Base-by-base conservation (phyloP, 1,140 invertebrate genomes). In the Ganaspis sp. region DNA sequence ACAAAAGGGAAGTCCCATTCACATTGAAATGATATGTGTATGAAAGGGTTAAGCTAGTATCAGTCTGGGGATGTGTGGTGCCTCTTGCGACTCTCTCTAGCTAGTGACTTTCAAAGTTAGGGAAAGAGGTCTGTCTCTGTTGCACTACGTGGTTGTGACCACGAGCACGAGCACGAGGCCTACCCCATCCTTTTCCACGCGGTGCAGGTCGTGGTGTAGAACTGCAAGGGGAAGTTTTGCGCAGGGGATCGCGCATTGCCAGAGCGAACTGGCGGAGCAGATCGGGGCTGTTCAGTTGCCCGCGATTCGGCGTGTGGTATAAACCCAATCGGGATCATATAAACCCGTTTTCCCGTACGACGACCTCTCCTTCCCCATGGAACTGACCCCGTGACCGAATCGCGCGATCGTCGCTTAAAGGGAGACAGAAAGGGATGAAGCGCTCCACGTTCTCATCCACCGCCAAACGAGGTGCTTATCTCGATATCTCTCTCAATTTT, bases 261-360 rank as follows among this genome's bases (percentile, higher is more conserved):
- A 80, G 81, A 80, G 78, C 58, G 73, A 78, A 45, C 80, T 79
- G 82, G 76, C 81, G 79, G 82, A 80, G 79, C 77, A 79, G 69
- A 77, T 77, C 74, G 84, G 83, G 87, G 87, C 81, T 84, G 83
- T 84, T 90, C 89, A 91, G 90, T 91, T 89, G 89, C 86, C 87
- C 89, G 89, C 89, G 89, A 90, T 90, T 90, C 88, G 88, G 86
- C 89, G 88, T 87, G 85, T 85, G 87, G 85, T 88, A 83, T 83
- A 81, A 79, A 77, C 58, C 81, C 69, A 73, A 72, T 77, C 34
- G 76, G 69, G 17, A 29, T 23, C 17, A 23, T 19, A 34, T 37
- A 23, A 71, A 40, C 40, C 38, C 37, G 40, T 42, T 69, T 54
- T 64, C 45, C 73, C 29, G 71, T 72, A 49, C 37, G 49, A 21